These are phyloP conservation scores for Coregonus suidteri DNA, from an alignment of 2,797 vertebrate genomes.

Conservation along the genomic window DNA sequence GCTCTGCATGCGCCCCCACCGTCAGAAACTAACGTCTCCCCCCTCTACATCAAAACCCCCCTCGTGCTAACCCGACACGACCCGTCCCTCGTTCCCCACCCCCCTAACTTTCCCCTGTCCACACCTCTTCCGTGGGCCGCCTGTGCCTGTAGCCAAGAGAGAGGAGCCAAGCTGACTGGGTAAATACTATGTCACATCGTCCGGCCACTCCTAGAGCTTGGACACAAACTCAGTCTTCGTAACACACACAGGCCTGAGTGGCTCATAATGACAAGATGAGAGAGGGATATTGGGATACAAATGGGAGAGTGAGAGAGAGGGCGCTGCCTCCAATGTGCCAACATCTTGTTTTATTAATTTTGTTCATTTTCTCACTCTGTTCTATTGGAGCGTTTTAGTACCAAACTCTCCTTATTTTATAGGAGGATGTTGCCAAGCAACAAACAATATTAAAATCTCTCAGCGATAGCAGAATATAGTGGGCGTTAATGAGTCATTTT, in stretches of 20 bases:
- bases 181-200: slow-evolving; percentile 63
- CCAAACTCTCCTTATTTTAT: slow-evolving; percentile 49
- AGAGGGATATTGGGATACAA: slow-evolving; percentile 20
- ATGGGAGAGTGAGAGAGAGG: slow-evolving; percentile 25
- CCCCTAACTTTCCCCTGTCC: slow-evolving; percentile 66
- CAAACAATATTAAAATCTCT: slow-evolving; percentile 61
- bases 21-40: slow-evolving; percentile 69
- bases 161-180: slow-evolving; percentile 81
- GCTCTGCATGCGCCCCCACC: slow-evolving; percentile 62
- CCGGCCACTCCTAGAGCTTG: not conserved
- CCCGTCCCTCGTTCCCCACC: slow-evolving; percentile 66
- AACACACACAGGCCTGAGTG: slow-evolving; percentile 22
- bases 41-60: slow-evolving; percentile 79
- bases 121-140: slow-evolving; percentile 71
- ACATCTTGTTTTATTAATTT: not conserved
- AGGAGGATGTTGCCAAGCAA: slow-evolving; percentile 67
- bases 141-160: slow-evolving; percentile 79
- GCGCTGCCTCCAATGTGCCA: not conserved
- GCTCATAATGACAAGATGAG: slow-evolving; percentile 12
- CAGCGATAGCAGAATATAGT: slow-evolving; percentile 50
- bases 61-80: slow-evolving; percentile 78
- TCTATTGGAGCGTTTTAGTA: slow-evolving; percentile 1
- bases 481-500: slow-evolving; percentile 60
- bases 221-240: slow-evolving; percentile 31
- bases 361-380: not conserved